A percentile compares a stretch with the other conserved stretches of the same genome.
Conservation (phyloP, 2,113 vertebrate genomes). For the Dasypus novemcinctus region DNA sequence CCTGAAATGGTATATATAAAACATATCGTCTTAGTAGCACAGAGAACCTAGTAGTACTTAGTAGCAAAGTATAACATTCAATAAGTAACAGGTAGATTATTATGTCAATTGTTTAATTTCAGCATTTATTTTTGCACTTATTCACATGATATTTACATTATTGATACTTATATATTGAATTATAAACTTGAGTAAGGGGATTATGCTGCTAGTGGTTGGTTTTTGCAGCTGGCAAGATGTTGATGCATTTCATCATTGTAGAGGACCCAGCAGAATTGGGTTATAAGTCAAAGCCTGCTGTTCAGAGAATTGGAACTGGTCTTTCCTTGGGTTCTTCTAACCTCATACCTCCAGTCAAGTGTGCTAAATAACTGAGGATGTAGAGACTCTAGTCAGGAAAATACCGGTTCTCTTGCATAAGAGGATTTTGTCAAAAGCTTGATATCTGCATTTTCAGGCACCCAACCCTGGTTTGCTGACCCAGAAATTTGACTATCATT, state of each 20-base stretch:
- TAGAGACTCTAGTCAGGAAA: neutral
- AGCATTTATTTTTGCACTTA: neutral
- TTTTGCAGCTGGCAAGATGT: neutral
- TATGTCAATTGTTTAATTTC: neutral
- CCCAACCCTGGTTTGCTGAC: neutral
- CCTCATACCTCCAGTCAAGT: neutral
- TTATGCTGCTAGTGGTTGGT: neutral
- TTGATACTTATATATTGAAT: neutral
- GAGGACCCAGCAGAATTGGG: neutral
- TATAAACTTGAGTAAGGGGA: constrained; percentile 28
- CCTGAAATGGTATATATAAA: neutral
- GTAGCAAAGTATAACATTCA: neutral
- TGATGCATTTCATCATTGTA: neutral
- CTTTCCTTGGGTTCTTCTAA: neutral
- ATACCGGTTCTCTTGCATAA: neutral
- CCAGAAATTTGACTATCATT: neutral
- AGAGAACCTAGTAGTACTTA: neutral
- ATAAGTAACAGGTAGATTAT: neutral
- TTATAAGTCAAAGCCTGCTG: neutral
- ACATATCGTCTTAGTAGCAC: no score
- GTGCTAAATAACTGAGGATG: neutral
- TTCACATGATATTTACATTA: neutral
- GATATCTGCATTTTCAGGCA: neutral
- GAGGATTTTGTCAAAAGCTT: neutral
- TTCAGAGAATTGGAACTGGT: neutral